A percentile compares a stretch with the other conserved stretches of the same genome.
Conservation (phyloP, 2,113 vertebrate species). For the Ivindomyrus marchei region DNA sequence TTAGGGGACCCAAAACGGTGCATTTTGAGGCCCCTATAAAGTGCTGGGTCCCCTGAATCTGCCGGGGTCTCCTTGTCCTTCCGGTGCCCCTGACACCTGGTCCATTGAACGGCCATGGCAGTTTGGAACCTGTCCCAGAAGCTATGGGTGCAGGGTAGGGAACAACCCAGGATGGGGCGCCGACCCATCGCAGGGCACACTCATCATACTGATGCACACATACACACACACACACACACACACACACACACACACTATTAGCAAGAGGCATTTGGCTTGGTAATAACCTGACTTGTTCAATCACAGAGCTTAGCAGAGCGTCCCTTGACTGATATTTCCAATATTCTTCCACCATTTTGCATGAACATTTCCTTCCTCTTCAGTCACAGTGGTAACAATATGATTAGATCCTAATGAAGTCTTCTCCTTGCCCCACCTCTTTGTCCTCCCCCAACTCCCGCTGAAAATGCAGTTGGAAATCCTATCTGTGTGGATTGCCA, state of each 20-base stretch:
- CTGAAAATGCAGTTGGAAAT: background rate
- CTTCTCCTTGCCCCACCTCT: background rate
- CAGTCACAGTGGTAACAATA: background rate
- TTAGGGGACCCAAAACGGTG: no score
- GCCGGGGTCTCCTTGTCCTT: no score
- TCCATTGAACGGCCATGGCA: background rate
- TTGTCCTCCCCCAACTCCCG: background rate
- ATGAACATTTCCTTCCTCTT: background rate
- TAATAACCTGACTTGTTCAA: background rate
- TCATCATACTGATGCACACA: background rate
- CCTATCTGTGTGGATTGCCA: background rate
- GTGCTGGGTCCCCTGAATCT: background rate
- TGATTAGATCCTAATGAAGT: background rate
- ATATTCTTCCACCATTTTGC: background rate
- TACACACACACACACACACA: background rate
- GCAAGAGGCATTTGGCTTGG: background rate
- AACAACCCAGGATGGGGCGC: background rate
- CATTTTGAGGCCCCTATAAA: background rate
- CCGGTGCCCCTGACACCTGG: background rate
- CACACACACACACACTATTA: background rate
- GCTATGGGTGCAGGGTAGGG: background rate
- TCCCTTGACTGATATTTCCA: background rate
- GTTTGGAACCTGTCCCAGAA: background rate
- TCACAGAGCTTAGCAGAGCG: background rate
- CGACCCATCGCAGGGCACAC: background rate